These are phyloP conservation scores for Euphysa ruthae DNA, from an alignment of 30 jellyfish, hydroid and myxozoan genomes.

Conservation along the genomic window DNA sequence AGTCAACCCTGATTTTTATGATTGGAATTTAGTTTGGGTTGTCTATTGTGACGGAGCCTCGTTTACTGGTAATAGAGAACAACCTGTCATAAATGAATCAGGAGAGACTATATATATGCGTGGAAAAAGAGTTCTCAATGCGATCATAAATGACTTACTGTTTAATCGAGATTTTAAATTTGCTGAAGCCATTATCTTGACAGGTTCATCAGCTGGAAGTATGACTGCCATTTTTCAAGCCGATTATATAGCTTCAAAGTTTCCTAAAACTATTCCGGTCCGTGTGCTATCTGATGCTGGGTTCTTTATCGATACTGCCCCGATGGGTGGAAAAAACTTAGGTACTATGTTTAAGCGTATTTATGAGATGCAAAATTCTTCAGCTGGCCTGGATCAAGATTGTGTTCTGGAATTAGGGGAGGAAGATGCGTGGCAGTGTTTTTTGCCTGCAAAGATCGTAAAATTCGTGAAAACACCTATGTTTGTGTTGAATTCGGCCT, in stretches of 20 bases:
- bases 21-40: constrained; percentile 97
- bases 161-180: constrained; percentile 53
- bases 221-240: constrained; percentile 98
- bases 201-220: constrained; percentile 99
- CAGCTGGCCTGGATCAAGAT: constrained; percentile 73
- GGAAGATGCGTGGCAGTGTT: constrained; percentile 84
- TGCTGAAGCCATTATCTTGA: constrained; percentile 85
- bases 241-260: constrained; percentile 76
- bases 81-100: constrained; percentile 51
- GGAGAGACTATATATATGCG: constrained; percentile 84
- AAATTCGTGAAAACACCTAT: constrained; percentile 82
- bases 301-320: constrained; percentile 88
- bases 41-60: constrained; percentile 99
- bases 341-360: constrained; percentile 67
- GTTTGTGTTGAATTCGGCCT: constrained; percentile 83
- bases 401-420: constrained; percentile 65
- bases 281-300: constrained; percentile 99
- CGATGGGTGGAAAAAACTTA: constrained; percentile 89
- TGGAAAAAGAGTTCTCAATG: constrained; percentile 87
- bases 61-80: constrained; percentile 92
- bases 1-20: constrained; percentile 89
- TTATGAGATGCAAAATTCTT: constrained; percentile 86
- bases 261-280: constrained; percentile 73
- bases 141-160: constrained; percentile 59
- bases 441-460: constrained; percentile 74